A percentile compares a stretch with the other conserved stretches of the same genome.
Evolutionary conservation across 2,113 vertebrate species (phyloP).

Genomic region (Cyprinodon brontotheroides): DNA sequence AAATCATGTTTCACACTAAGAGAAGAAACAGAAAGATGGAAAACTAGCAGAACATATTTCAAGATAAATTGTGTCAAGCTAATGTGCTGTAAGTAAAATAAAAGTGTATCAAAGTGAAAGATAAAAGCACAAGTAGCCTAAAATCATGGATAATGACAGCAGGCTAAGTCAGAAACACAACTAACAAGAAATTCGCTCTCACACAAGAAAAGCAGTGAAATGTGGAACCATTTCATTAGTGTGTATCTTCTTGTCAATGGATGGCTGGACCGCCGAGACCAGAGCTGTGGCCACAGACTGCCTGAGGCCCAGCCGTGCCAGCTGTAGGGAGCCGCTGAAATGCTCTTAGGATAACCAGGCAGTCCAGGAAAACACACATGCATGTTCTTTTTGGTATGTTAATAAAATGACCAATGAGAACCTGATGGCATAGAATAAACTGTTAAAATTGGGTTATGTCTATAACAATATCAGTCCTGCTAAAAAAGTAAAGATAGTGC

Average conservation of each 20-base stretch:
- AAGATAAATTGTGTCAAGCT: not conserved
- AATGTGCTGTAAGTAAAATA: constrained; percentile 7
- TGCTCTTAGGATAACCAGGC: constrained; percentile 38
- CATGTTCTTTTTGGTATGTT: constrained; percentile 31
- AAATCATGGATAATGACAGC: constrained; percentile 28
- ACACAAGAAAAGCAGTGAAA: constrained; percentile 44
- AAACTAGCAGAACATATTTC: constrained; percentile 3
- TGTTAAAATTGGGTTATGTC: constrained; percentile 10
- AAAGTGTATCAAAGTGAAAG: constrained; percentile 2
- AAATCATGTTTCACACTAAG: constrained; percentile 53
- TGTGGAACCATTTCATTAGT: constrained; percentile 74
- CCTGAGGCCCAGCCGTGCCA: constrained; percentile 46
- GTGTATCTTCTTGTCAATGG: constrained; percentile 64
- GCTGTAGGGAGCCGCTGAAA: constrained; percentile 53
- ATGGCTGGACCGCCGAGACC: constrained; percentile 61
- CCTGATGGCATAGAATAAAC: constrained; percentile 12
- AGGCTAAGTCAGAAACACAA: constrained; percentile 38
- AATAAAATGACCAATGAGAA: constrained; percentile 10
- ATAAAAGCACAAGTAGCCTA: constrained; percentile 10
- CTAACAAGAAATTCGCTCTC: not conserved
- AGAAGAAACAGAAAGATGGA: constrained; percentile 8
- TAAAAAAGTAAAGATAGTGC: constrained; percentile 19
- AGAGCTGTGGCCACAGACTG: constrained; percentile 60
- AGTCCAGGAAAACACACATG: constrained; percentile 35
- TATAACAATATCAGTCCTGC: constrained; percentile 29